These are phyloP conservation scores for Saccostrea glomerata DNA, from an alignment of 1,140 invertebrate species.

Conservation along the genomic window DNA sequence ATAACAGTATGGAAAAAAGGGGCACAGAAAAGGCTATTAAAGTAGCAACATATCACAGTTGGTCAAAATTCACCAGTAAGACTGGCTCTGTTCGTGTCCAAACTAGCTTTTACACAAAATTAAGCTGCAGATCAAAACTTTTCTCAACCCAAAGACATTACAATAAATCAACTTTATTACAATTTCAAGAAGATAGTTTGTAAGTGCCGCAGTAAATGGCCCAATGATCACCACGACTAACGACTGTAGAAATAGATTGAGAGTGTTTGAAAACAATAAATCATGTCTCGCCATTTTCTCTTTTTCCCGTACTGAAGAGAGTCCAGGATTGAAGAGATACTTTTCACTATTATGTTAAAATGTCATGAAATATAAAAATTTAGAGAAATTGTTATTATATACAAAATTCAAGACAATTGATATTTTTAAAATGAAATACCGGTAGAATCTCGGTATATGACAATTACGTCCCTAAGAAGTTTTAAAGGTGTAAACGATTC, in stretches of 20 bases:
- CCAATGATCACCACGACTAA: neutral
- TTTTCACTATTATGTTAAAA: neutral
- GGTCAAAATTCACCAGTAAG: neutral
- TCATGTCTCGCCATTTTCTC: neutral
- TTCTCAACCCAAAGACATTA: slow-evolving; percentile 8
- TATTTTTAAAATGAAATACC: too few species aligned
- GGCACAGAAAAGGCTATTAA: neutral
- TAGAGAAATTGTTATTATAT: too few species aligned
- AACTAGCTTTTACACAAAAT: neutral
- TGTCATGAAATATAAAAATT: neutral
- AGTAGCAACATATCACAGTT: neutral
- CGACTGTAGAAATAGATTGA: slow-evolving; percentile 12
- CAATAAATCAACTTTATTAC: slow-evolving; percentile 31
- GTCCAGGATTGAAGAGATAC: neutral
- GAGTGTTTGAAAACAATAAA: slow-evolving; percentile 15
- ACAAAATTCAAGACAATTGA: too few species aligned
- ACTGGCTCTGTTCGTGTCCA: neutral
- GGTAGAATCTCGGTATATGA: too few species aligned
- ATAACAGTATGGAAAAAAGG: neutral
- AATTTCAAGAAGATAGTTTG: slow-evolving; percentile 18
- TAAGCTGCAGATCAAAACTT: neutral
- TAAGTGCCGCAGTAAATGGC: slow-evolving; percentile 1
- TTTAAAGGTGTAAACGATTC: neutral
- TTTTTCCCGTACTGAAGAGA: neutral
- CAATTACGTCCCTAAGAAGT: neutral